Evolutionary conservation across 2,888 invertebrate genomes (phyloP), one percentile per base, ranked within the genome.

Genomic region (Pristionchus entomophagus): DNA sequence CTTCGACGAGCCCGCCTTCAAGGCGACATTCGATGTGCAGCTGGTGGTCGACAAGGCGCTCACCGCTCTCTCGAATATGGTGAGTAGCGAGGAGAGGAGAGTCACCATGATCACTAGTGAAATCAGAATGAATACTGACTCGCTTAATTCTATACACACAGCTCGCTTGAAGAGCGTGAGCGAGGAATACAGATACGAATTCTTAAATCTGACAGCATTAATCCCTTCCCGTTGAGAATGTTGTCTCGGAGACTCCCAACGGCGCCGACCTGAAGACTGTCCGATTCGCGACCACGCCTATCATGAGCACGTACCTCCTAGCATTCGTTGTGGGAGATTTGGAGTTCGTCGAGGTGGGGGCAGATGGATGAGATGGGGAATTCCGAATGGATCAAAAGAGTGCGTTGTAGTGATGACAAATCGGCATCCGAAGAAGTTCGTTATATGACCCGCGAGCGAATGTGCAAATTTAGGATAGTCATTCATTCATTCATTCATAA

Each of bases 281-380:
- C 38, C 95, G 95, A 88, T 98, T 97, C 94, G 96, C 96, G 91
- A 96, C 96, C 83, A 97, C 97, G 0, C 98, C 98, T 1, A 95
- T 97, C 88, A 98, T 98, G 97, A 97, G 97, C 14, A 97, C 98
- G 0, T 99, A 99, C 94, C 95, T 99, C 88, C 96, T 98, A 85
- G 98, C 98, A 0, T 96, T 97, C 77, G 97, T 97, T 10, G 96
- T 99, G 3, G 98, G 98, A 49, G 97, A 98, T 94, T 97, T 97
- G 94, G 98, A 98, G 94, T 97, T 96, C 94, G 96, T 98, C 2
- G 97, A 98, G 94, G 92, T 91, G 86, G 69, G 84, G 73, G 49
- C 45, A 62, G n/a, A n/a, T n/a, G n/a, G n/a, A n/a, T n/a, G n/a
- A n/a, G n/a, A n/a, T n/a, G n/a, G n/a, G n/a, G n/a, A n/a, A n/a